A percentile compares a stretch with the other conserved stretches of the same genome.
Conservation (phyloP, 1,140 invertebrate genomes). For the Drosophila obscura region DNA sequence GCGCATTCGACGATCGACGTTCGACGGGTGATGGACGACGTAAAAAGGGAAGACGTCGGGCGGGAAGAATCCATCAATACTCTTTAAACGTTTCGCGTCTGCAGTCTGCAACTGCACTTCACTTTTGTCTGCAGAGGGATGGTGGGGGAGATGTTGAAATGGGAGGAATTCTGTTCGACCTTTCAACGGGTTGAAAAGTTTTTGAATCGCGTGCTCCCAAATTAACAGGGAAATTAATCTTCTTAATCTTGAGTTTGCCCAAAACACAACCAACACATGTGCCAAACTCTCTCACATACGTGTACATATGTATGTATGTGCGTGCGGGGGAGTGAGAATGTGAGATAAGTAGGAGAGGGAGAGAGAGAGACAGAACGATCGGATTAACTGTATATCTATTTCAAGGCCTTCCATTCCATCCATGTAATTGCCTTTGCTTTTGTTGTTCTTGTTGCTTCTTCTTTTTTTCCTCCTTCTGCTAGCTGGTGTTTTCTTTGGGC, state of each 20-base stretch:
- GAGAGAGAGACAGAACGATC: no score
- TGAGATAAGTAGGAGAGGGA: no score
- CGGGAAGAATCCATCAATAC: slow-evolving; percentile 60
- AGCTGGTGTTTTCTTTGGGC: slow-evolving; percentile 27
- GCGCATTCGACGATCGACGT: slow-evolving; percentile 60
- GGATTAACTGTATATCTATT: slow-evolving; percentile 63
- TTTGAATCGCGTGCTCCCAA: slow-evolving; percentile 33
- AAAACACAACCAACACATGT: slow-evolving; percentile 66
- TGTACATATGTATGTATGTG: slow-evolving; percentile 28
- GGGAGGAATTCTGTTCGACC: slow-evolving; percentile 47
- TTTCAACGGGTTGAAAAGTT: slow-evolving; percentile 69
- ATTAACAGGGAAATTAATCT: slow-evolving; percentile 78
- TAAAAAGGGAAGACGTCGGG: no score
- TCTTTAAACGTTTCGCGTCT: slow-evolving; percentile 35
- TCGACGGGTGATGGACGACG: neutral
- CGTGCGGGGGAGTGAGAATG: slow-evolving; percentile 21
- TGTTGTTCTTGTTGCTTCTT: slow-evolving; percentile 4
- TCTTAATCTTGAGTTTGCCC: slow-evolving; percentile 73
- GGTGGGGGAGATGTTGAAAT: slow-evolving; percentile 11
- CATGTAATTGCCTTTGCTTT: slow-evolving; percentile 58
- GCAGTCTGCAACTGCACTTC: slow-evolving; percentile 50
- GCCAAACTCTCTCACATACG: slow-evolving; percentile 52
- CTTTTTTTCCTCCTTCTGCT: slow-evolving; percentile 2
- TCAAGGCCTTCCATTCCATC: slow-evolving; percentile 76
- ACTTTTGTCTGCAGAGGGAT: slow-evolving; percentile 3